Conservation (phyloP, 2,888 invertebrate species). For the Lithophane socia region DNA sequence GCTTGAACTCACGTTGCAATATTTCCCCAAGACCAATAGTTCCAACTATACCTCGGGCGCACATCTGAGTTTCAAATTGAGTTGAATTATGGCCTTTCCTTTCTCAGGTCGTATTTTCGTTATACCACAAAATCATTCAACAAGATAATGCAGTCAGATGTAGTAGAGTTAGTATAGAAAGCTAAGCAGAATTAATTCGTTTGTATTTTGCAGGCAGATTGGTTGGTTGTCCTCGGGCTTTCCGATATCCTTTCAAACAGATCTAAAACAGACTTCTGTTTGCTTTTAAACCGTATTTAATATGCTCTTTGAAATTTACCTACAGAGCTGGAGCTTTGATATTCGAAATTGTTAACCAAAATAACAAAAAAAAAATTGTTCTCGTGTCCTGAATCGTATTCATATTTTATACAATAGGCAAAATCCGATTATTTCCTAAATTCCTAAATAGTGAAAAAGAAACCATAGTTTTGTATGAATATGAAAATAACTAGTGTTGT, state of each 20-base stretch:
- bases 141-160: constrained; percentile 1
- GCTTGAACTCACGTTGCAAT: background rate
- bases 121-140: background rate
- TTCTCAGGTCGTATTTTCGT: background rate
- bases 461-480: background rate
- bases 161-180: background rate
- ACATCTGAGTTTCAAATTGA: constrained; percentile 1
- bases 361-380: background rate
- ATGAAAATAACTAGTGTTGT: background rate
- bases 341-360: constrained; percentile 25
- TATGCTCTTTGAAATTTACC: constrained; percentile 41
- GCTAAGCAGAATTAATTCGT: constrained; percentile 28
- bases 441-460: background rate
- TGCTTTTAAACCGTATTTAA: constrained; percentile 40
- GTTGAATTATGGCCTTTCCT: background rate
- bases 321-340: constrained; percentile 30
- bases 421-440: background rate
- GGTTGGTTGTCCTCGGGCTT: constrained; percentile 33
- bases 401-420: background rate
- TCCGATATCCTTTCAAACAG: constrained; percentile 32
- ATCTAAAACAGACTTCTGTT: constrained; percentile 38
- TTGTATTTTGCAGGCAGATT: constrained; percentile 33
- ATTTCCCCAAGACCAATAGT: background rate
- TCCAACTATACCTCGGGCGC: background rate
- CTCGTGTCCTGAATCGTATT: background rate